These are phyloP conservation scores for Zaprionus ghesquierei DNA, from an alignment of 1,140 invertebrate species.

Conservation along the genomic window DNA sequence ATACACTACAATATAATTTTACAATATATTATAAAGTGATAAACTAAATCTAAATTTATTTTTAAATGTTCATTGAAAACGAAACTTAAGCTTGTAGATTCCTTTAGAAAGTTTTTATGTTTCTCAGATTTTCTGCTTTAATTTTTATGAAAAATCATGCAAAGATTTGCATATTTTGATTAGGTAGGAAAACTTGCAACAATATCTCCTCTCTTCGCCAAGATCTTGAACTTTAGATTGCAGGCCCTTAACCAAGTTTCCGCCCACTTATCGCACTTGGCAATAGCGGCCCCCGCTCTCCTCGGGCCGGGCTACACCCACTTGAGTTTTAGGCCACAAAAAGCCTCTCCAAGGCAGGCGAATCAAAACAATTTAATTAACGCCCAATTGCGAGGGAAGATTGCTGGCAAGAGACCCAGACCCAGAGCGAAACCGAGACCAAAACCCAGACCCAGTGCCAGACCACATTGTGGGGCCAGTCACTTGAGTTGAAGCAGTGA, in stretches of 20 bases:
- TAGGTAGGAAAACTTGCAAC: too few relatives aligned
- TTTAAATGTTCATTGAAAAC: too few relatives aligned
- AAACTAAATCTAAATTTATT: too few relatives aligned
- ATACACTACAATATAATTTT: too few relatives aligned
- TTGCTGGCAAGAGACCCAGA: neutral
- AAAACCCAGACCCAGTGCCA: neutral
- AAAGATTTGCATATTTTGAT: too few relatives aligned
- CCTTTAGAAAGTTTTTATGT: too few relatives aligned
- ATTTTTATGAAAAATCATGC: too few relatives aligned
- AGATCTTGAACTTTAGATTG: constrained; percentile 14
- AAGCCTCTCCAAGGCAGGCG: constrained; percentile 21
- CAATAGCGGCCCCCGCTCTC: neutral
- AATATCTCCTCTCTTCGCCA: neutral
- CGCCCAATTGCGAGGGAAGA: constrained; percentile 45
- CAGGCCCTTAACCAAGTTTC: constrained; percentile 30
- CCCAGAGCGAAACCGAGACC: neutral
- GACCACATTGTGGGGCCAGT: constrained; percentile 3
- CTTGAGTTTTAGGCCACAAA: constrained; percentile 43
- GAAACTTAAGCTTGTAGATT: too few relatives aligned
- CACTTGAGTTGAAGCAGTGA: constrained; percentile 64
- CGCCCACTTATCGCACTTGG: constrained; percentile 20
- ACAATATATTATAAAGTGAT: too few relatives aligned
- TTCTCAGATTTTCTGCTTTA: too few relatives aligned
- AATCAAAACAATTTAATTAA: constrained; percentile 75
- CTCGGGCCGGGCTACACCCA: constrained; percentile 14